Evolutionary conservation across 2,113 vertebrate species (phyloP).

Genomic region (Scartelaos histophorus): DNA sequence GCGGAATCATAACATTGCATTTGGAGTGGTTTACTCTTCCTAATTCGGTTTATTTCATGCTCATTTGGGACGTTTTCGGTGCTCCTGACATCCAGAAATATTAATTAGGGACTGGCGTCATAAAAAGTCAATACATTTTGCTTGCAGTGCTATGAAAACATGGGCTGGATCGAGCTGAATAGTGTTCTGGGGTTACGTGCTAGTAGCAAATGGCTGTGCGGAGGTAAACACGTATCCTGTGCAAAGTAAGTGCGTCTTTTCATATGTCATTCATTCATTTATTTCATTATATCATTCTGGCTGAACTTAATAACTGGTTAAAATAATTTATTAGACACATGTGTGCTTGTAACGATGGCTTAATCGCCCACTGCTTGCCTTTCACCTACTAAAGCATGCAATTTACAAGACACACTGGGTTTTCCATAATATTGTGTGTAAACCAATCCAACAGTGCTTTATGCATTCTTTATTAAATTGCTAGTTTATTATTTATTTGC

Average conservation of each 20-base stretch:
- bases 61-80: background rate
- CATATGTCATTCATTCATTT: background rate
- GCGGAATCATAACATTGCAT: slow-evolving; percentile 57
- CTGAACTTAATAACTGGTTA: background rate
- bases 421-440: background rate
- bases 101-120: background rate
- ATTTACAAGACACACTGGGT: background rate
- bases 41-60: background rate
- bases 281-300: background rate
- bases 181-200: slow-evolving; percentile 38
- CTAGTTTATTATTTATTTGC: no score
- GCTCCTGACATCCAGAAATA: background rate
- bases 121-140: background rate
- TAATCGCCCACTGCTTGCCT: background rate
- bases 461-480: background rate
- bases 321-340: background rate
- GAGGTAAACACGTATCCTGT: slow-evolving; percentile 19
- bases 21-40: background rate
- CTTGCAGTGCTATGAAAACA: slow-evolving; percentile 24
- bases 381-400: background rate
- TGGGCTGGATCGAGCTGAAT: slow-evolving; percentile 25
- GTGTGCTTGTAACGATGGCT: background rate
- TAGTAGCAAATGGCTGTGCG: slow-evolving; percentile 41
- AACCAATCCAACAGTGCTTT: background rate
- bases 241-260: slow-evolving; percentile 25